A percentile compares a stretch with the other conserved stretches of the same genome.
Evolutionary conservation across 2,888 invertebrate species (phyloP).

Genomic region (Syrista parreyssii): DNA sequence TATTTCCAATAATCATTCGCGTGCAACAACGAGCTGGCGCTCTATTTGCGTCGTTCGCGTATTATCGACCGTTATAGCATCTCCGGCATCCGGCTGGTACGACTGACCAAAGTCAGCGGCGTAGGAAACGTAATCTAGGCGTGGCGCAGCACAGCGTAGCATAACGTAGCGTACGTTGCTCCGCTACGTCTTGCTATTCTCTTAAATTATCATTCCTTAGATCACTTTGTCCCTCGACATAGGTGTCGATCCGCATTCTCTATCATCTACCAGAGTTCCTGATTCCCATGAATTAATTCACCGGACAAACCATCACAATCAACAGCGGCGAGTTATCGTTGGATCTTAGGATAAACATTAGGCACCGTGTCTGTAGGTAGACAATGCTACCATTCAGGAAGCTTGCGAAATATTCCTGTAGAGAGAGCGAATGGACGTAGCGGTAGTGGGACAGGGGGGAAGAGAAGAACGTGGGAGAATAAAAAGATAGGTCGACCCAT

Average conservation of each 20-base stretch:
- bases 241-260: not conserved
- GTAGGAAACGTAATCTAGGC: not conserved
- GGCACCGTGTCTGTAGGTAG: not conserved
- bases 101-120: not conserved
- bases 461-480: not conserved
- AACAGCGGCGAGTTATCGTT: not conserved
- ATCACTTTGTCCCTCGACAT: not conserved
- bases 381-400: not conserved
- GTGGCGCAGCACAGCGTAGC: not conserved
- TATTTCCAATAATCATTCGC: not conserved
- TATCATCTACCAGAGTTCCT: not conserved
- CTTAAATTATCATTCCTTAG: not conserved
- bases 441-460: not conserved
- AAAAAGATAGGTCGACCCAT: conserved; percentile 4
- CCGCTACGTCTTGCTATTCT: not conserved
- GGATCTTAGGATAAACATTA: not conserved
- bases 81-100: not conserved
- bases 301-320: not conserved
- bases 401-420: not conserved
- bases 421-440: not conserved
- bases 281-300: not conserved
- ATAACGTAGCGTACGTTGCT: not conserved
- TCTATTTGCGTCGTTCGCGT: not conserved
- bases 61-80: not conserved
- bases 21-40: not conserved